Conservation (phyloP, 2,888 invertebrate species). For the Microctonus brassicae region DNA sequence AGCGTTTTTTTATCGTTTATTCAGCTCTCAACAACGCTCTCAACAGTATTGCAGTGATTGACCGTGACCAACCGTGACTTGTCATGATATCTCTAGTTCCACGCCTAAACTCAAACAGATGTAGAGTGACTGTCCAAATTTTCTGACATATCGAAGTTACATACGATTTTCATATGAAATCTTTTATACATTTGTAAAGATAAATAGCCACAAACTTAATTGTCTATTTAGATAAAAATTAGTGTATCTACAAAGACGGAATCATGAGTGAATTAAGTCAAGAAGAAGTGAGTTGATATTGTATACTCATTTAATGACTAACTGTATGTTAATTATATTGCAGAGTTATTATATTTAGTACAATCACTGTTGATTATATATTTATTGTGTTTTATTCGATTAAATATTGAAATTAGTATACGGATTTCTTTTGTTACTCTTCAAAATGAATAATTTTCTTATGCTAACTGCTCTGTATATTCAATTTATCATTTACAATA, state of each 20-base stretch:
- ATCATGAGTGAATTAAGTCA: constrained; percentile 88
- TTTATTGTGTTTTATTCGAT: not conserved
- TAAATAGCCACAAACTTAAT: constrained; percentile 14
- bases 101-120: constrained; percentile 66
- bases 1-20: no score
- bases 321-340: constrained; percentile 37
- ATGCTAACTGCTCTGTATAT: not conserved
- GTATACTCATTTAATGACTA: constrained; percentile 33
- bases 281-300: constrained; percentile 81
- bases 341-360: constrained; percentile 20
- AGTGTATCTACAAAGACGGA: constrained; percentile 37
- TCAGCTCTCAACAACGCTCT: no score
- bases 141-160: constrained; percentile 61
- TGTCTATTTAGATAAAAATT: constrained; percentile 21
- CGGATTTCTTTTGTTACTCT: not conserved
- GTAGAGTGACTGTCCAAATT: constrained; percentile 66
- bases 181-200: constrained; percentile 46
- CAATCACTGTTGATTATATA: not conserved
- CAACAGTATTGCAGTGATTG: no score
- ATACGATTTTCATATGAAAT: constrained; percentile 40
- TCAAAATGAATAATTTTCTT: not conserved
- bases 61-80: constrained; percentile 52
- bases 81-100: constrained; percentile 49
- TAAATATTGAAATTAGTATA: not conserved
- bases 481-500: not conserved